A percentile compares a stretch with the other conserved stretches of the same genome.
phyloP scores from a whole-genome alignment of 2,113 vertebrate genomes.

The Nycticebus coucang region DNA sequence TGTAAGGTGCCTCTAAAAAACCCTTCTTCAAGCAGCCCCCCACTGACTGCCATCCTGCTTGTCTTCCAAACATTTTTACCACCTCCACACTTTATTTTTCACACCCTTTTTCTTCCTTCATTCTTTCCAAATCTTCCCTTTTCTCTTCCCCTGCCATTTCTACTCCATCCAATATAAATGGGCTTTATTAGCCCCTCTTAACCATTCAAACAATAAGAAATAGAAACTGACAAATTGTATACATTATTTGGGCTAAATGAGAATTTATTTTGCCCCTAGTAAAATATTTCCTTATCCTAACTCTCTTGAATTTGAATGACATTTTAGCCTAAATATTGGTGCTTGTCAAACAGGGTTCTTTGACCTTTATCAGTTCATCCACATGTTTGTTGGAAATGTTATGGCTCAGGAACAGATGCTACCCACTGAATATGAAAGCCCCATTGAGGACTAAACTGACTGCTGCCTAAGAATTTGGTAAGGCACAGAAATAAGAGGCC shows the following conservation, averaged over 20 bases:
- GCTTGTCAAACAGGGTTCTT: neutral
- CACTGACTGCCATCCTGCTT: neutral
- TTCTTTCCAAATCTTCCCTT: neutral
- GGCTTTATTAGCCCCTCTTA: neutral
- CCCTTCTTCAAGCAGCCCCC: neutral
- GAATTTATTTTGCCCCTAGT: neutral
- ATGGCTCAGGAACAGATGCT: neutral
- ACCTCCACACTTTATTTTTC: neutral
- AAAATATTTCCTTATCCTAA: neutral
- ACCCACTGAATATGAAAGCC: neutral
- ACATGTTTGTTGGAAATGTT: neutral
- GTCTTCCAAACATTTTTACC: neutral
- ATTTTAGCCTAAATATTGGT: neutral
- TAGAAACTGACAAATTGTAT: neutral
- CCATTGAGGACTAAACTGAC: neutral
- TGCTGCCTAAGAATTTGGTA: neutral
- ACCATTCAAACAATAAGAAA: neutral
- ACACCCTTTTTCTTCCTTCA: no score
- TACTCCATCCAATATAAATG: neutral
- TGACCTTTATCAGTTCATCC: neutral
- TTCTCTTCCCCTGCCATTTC: neutral
- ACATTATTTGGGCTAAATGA: neutral
- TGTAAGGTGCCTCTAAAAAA: neutral
- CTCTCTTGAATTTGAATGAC: neutral
- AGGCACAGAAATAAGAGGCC: neutral